A percentile compares a stretch with the other conserved stretches of the same genome.
Conservation (phyloP, 2,113 vertebrate genomes). For the Caranx melampygus region DNA sequence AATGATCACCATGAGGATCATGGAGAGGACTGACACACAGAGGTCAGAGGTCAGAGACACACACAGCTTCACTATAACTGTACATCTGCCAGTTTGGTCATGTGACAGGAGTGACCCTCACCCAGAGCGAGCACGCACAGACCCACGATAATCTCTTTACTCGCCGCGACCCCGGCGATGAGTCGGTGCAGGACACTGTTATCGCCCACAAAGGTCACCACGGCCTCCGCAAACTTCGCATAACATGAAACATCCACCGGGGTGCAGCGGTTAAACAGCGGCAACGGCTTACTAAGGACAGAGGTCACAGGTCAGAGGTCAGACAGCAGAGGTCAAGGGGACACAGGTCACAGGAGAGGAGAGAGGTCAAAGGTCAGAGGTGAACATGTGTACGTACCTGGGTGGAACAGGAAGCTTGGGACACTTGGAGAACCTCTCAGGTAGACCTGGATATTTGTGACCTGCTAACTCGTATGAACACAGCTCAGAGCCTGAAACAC, state of each 20-base stretch:
- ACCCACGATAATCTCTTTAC: conserved; percentile 98
- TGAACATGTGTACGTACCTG: conserved; percentile 85
- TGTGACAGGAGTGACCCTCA: conserved; percentile 74
- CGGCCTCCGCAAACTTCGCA: conserved; percentile 95
- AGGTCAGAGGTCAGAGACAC: background rate
- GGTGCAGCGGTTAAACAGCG: conserved; percentile 98
- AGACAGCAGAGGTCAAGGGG: background rate
- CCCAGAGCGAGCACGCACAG: conserved; percentile 98
- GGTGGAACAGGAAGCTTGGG: conserved; percentile 96
- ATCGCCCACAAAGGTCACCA: conserved; percentile 97
- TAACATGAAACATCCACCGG: conserved; percentile 97
- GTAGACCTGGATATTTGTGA: conserved; percentile 88
- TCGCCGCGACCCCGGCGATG: conserved; percentile 96
- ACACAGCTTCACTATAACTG: too few relatives aligned
- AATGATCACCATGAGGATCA: conserved; percentile 98
- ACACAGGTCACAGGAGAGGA: too few relatives aligned
- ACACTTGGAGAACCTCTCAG: conserved; percentile 87
- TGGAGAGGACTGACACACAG: conserved; percentile 89
- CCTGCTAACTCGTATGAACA: conserved; percentile 91
- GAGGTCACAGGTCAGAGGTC: background rate
- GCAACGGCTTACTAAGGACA: conserved; percentile 88
- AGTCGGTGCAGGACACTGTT: conserved; percentile 96
- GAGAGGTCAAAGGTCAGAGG: background rate
- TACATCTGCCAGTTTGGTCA: too few relatives aligned
- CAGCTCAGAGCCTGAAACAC: conserved; percentile 88